phyloP scores from a whole-genome alignment of 1,140 invertebrate species.

The Papilio polytes region DNA sequence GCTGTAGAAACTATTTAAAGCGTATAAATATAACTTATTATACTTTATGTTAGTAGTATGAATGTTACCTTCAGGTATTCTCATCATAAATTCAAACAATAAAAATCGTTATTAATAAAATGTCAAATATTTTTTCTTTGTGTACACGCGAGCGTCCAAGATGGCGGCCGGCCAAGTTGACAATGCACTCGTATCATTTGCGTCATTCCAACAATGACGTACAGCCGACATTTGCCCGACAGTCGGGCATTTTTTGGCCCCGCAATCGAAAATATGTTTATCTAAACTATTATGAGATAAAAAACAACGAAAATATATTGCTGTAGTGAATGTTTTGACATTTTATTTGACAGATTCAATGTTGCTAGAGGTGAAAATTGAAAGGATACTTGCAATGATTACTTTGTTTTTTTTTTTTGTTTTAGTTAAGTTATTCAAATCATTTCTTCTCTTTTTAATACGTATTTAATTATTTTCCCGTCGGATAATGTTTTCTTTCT shows the following conservation, averaged over 20 bases:
- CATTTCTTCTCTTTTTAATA: too few relatives aligned
- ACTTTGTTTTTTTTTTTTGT: background rate
- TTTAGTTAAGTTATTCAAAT: background rate
- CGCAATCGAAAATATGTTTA: slow-evolving; percentile 33
- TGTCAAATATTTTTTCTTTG: background rate
- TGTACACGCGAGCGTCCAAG: background rate
- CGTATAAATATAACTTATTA: background rate
- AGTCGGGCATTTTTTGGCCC: slow-evolving; percentile 30
- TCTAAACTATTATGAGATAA: slow-evolving; percentile 20
- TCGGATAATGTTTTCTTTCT: background rate
- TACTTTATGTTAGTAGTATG: background rate
- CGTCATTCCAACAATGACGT: slow-evolving; percentile 33
- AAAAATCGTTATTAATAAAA: background rate
- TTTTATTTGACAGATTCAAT: slow-evolving; percentile 23
- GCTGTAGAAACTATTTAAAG: background rate
- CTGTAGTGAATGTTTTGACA: background rate
- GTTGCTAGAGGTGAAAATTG: slow-evolving; percentile 10
- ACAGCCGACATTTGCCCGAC: slow-evolving; percentile 26
- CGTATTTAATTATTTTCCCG: too few relatives aligned
- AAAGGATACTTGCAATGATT: background rate
- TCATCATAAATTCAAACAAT: background rate
- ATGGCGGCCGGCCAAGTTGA: slow-evolving; percentile 33
- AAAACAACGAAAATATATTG: slow-evolving; percentile 20
- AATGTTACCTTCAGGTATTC: background rate
- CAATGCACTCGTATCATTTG: slow-evolving; percentile 5